Evolutionary conservation across 2,888 invertebrate species (phyloP).

Genomic region (Zaprionus obscuricornis): DNA sequence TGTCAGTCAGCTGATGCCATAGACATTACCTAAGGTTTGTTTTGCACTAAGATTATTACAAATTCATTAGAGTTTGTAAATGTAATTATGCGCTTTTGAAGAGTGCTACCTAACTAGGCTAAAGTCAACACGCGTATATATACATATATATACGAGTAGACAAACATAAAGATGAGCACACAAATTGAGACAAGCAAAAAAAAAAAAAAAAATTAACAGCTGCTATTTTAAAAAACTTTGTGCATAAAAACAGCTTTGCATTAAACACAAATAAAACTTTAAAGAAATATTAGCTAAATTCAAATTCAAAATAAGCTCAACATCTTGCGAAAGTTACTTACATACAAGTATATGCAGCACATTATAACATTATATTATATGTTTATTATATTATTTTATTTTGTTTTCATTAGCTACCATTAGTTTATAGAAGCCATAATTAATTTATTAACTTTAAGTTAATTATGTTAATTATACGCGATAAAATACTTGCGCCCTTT

Average conservation of each 20-base stretch:
- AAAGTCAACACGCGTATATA: conserved; percentile 23
- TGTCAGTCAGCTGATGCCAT: conserved; percentile 29
- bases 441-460: no score
- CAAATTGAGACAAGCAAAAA: not conserved
- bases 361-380: no score
- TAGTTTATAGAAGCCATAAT: no score
- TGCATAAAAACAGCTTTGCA: conserved; percentile 17
- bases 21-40: conserved; percentile 13
- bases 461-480: no score
- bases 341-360: no score
- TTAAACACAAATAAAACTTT: conserved; percentile 23
- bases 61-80: conserved; percentile 67
- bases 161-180: not conserved
- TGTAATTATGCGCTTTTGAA: conserved; percentile 53
- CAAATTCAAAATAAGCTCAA: not conserved
- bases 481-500: no score
- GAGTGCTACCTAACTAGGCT: conserved; percentile 15
- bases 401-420: no score
- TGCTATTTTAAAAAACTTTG: conserved; percentile 37
- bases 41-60: conserved; percentile 57
- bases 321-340: no score
- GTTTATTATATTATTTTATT: no score
- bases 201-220: not conserved
- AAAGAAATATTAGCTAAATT: conserved; percentile 3
- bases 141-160: not conserved